These are phyloP conservation scores for Protaetia brevitarsis DNA, from an alignment of 1,140 invertebrate species.

Conservation along the genomic window DNA sequence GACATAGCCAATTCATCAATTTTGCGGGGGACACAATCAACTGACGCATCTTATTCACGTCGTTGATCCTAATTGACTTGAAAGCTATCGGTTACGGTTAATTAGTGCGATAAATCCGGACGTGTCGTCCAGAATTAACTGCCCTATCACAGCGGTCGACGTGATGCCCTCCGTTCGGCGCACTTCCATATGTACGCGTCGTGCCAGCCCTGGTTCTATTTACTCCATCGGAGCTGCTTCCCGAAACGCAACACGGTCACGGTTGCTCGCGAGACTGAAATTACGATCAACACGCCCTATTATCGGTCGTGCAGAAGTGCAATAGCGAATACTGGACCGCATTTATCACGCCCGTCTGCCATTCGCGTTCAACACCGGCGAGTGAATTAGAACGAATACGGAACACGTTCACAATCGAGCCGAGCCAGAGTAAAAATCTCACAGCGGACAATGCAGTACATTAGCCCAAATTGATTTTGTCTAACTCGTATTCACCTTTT, in stretches of 20 bases:
- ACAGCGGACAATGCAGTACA: too few relatives aligned
- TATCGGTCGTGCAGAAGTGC: too few relatives aligned
- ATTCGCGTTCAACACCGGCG: too few relatives aligned
- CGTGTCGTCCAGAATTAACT: slow-evolving; percentile 4
- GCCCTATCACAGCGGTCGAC: background rate
- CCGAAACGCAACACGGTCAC: background rate
- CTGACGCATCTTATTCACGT: background rate
- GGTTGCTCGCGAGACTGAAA: background rate
- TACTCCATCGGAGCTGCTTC: background rate
- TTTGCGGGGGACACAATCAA: background rate
- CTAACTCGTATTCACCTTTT: too few relatives aligned
- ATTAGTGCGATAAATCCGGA: background rate
- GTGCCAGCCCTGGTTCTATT: background rate
- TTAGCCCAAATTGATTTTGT: too few relatives aligned
- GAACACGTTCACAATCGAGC: too few relatives aligned
- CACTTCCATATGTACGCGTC: background rate
- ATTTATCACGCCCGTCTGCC: too few relatives aligned
- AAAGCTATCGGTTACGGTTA: slow-evolving; percentile 11
- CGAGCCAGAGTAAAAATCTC: too few relatives aligned
- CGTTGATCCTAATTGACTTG: slow-evolving; percentile 1
- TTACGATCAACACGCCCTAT: slow-evolving; percentile 15
- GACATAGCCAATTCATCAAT: background rate
- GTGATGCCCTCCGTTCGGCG: background rate
- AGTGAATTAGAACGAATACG: too few relatives aligned
- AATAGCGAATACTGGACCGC: too few relatives aligned